Base-by-base conservation (phyloP, 2,888 invertebrate genomes). In the Tyria jacobaeae region DNA sequence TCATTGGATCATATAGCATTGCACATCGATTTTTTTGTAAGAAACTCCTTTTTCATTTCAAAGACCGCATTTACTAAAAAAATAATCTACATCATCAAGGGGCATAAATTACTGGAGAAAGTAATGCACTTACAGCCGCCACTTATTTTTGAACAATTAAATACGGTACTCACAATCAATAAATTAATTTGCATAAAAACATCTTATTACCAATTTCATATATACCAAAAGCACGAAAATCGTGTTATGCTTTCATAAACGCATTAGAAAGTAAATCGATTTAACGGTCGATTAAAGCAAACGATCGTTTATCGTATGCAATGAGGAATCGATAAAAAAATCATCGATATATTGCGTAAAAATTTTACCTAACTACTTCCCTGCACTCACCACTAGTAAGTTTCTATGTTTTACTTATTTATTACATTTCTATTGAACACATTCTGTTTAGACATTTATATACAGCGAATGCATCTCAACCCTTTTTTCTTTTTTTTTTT, bases 251-350 rank as follows among this genome's bases (percentile, higher is more conserved):
- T 68, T 74, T 58, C 74, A 74, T 75, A 66, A 71, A 64, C 39
- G 27, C 53, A 48, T 24, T 69, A 73, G 77, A 77, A 77, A 77
- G 69, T 64, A 53, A 63, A 68, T 60, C 61, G 53, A 71, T 70
- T 65, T 73, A 64, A 73, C 70, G 75, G 65, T 68, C 64, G 65
- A 72, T 78, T 71, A 69, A 60, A 72, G 66, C 60, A 73, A 78
- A 70, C 62, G 64, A 65, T 70, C 62, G 60, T 63, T 71, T 64
- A 66, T 69, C 62, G 66, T 73, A 65, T 58, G 64, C 76, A 71
- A 73, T 70, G 68, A 70, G 71, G 73, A 71, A 75, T 75, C 76
- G 71, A 76, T 72, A 64, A 53, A n/a, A n/a, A 64, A 68, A 71
- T 71, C 64, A 64, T 71, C 66, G 66, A 47, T 62, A 9, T 56